Percentiles rank a stretch among this genome's conserved stretches.
Conservation (phyloP, 2,888 invertebrate genomes). For the Amphipyra berbera region DNA sequence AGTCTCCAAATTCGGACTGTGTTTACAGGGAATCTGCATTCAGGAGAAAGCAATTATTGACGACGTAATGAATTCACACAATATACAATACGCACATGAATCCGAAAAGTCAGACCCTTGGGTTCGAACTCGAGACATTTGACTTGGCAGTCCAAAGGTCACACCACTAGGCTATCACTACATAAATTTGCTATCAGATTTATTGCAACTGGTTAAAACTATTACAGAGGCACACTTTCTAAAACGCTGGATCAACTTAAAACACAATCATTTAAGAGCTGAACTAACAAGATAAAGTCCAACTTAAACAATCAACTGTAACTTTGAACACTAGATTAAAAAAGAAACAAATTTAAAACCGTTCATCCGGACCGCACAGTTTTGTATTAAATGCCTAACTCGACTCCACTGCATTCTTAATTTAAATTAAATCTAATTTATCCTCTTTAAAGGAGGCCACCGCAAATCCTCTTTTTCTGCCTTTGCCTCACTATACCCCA, state of each 20-base stretch:
- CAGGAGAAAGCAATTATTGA: no score
- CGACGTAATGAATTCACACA: no score
- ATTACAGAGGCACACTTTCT: constrained; percentile 6
- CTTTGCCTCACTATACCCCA: not conserved
- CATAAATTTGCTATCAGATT: not conserved
- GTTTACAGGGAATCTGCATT: no score
- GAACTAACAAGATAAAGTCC: constrained; percentile 31
- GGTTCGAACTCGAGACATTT: no score
- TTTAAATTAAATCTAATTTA: constrained; percentile 54
- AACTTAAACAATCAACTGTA: constrained; percentile 28
- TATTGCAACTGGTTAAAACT: not conserved
- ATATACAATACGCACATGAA: no score
- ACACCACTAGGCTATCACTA: no score
- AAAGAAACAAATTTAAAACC: constrained; percentile 22
- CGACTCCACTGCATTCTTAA: constrained; percentile 51
- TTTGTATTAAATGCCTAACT: constrained; percentile 40
- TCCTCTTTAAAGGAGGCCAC: constrained; percentile 30
- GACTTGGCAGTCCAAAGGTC: no score
- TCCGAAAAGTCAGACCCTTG: no score
- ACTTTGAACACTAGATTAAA: constrained; percentile 39
- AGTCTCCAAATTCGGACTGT: no score
- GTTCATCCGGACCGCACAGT: constrained; percentile 25
- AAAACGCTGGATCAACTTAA: constrained; percentile 13
- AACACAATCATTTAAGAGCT: constrained; percentile 43
- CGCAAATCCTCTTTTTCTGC: constrained; percentile 17